Percentiles rank a stretch among this genome's conserved stretches.
These are phyloP conservation scores for Dryococelus australis DNA, from an alignment of 2,888 invertebrate species.

Conservation along the genomic window DNA sequence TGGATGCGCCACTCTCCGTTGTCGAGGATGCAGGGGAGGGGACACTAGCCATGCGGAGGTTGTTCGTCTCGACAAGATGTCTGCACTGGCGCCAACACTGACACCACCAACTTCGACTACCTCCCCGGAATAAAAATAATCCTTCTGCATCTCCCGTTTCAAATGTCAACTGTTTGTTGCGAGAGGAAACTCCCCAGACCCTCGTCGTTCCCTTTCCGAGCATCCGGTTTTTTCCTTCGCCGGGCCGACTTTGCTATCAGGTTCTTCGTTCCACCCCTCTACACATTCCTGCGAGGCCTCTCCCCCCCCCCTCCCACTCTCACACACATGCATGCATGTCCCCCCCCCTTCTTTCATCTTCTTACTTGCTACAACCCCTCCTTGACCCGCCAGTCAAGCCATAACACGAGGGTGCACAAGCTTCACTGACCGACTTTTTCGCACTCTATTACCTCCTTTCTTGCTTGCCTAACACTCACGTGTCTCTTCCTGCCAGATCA, in stretches of 20 bases:
- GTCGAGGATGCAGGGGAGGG: neutral
- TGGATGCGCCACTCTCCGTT: too few species aligned
- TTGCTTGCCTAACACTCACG: neutral
- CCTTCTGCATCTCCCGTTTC: neutral
- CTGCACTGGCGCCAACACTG: neutral
- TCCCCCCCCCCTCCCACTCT: neutral
- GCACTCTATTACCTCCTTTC: neutral
- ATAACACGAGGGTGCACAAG: neutral
- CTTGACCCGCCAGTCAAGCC: neutral
- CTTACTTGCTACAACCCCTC: neutral
- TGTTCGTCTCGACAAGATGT: neutral
- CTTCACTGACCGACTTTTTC: constrained; percentile 16
- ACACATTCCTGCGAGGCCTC: neutral
- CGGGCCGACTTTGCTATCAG: neutral
- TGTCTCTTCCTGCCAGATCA: neutral
- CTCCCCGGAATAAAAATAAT: neutral
- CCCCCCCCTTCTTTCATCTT: neutral
- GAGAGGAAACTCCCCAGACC: neutral
- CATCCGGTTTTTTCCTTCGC: neutral
- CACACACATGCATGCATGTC: neutral
- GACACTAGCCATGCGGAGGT: neutral
- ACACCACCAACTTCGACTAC: neutral
- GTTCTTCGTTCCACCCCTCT: neutral
- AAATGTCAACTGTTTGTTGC: constrained; percentile 9
- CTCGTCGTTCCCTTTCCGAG: neutral